phyloP scores from a whole-genome alignment of 92 coral and sea anemone species.

The Scolanthus callimorphus region DNA sequence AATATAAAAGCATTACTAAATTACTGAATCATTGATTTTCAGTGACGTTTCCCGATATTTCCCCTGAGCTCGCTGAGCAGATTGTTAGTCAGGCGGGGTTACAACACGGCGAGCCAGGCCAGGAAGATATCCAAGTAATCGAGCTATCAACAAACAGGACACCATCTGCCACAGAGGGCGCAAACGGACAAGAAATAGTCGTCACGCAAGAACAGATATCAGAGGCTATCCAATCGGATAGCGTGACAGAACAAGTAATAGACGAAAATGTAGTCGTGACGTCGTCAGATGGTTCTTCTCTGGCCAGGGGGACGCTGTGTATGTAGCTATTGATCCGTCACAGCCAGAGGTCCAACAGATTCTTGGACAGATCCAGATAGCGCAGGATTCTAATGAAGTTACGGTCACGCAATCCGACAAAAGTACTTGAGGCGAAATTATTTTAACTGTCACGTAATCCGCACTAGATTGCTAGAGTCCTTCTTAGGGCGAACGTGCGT shows the following conservation, averaged over 20 bases:
- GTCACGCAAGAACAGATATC: conserved; percentile 12
- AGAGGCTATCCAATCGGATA: conserved; percentile 9
- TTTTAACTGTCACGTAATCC: too few relatives aligned
- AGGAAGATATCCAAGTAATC: conserved; percentile 29
- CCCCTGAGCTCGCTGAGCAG: conserved; percentile 79
- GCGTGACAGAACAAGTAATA: conserved; percentile 53
- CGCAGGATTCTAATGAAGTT: conserved; percentile 9
- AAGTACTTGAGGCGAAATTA: neutral
- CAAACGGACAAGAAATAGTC: conserved; percentile 13
- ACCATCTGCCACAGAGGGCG: neutral
- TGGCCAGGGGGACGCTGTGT: conserved; percentile 53
- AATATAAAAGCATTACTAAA: too few relatives aligned
- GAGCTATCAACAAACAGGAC: conserved; percentile 7
- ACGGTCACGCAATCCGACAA: conserved; percentile 1
- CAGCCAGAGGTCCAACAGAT: conserved; percentile 83
- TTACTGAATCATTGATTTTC: too few relatives aligned
- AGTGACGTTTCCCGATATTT: conserved; percentile 75
- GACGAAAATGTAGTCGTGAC: conserved; percentile 67
- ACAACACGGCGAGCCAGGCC: conserved; percentile 29
- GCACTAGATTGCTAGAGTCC: too few relatives aligned
- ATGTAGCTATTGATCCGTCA: conserved; percentile 96
- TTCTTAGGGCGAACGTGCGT: too few relatives aligned
- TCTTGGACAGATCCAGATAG: conserved; percentile 72
- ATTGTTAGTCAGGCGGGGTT: conserved; percentile 69
- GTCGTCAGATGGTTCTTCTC: conserved; percentile 36